These are phyloP conservation scores for Pholis gunnellus DNA, from an alignment of 2,113 vertebrate genomes.

Conservation along the genomic window DNA sequence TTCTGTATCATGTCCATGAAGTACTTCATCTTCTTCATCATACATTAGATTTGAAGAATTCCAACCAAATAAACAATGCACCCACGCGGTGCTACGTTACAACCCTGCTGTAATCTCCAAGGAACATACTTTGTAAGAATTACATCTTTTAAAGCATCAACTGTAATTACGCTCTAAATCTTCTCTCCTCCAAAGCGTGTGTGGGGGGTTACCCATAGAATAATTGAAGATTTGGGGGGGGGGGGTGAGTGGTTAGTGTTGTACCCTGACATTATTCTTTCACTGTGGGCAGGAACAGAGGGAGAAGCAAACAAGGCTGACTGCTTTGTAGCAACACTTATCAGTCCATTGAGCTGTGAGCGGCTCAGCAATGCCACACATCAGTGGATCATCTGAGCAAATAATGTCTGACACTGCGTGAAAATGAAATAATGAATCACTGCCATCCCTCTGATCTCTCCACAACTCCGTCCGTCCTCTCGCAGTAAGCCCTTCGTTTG, in stretches of 20 bases:
- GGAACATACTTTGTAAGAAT: background rate
- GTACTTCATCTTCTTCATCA: background rate
- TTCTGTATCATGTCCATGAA: background rate
- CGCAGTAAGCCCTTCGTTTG: slow-evolving; percentile 13
- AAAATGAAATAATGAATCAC: slow-evolving; percentile 66
- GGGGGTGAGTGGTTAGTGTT: background rate
- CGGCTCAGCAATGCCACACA: slow-evolving; percentile 42
- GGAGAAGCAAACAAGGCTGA: slow-evolving; percentile 25
- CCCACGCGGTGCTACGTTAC: background rate
- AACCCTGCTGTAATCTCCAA: background rate
- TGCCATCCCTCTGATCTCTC: slow-evolving; percentile 46
- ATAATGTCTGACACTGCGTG: slow-evolving; percentile 41
- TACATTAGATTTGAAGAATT: background rate
- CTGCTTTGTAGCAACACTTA: slow-evolving; percentile 34
- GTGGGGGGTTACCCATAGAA: background rate
- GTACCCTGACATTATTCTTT: background rate
- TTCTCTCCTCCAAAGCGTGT: background rate
- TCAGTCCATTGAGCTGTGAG: slow-evolving; percentile 53
- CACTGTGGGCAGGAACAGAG: slow-evolving; percentile 15
- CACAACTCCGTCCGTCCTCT: slow-evolving; percentile 37
- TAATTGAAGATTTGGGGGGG: background rate
- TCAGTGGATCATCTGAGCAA: slow-evolving; percentile 59
- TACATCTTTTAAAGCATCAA: background rate
- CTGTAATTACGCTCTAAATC: background rate
- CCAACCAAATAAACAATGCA: background rate